Percentiles rank a stretch among this genome's conserved stretches.
Conservation (phyloP, 2,888 invertebrate species). For the Hydrotaea cyrtoneurina region DNA sequence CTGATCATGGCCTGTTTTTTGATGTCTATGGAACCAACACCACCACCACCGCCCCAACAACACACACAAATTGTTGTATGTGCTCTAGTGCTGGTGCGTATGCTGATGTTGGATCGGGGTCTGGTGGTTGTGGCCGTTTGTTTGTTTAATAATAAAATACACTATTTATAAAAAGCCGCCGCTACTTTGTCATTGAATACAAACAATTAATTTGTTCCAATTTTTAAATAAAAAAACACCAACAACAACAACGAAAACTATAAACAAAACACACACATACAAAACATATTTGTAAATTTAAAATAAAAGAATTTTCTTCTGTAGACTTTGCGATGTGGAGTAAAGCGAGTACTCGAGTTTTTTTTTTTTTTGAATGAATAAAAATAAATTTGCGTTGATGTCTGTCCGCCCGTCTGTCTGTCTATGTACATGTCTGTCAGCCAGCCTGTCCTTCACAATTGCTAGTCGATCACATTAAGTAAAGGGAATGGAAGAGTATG, state of each 20-base stretch:
- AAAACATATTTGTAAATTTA: conserved; percentile 31
- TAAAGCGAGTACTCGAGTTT: conserved; percentile 3
- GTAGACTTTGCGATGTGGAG: conserved; percentile 21
- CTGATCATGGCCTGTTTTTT: conserved; percentile 42
- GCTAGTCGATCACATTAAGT: conserved; percentile 37
- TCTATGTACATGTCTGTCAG: conserved; percentile 4
- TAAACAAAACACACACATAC: conserved; percentile 34
- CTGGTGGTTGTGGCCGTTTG: conserved; percentile 30
- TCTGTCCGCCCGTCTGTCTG: conserved; percentile 12
- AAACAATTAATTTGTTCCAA: conserved; percentile 63
- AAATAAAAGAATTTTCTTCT: conserved; percentile 44
- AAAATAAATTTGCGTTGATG: conserved; percentile 28
- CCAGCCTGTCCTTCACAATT: conserved; percentile 59
- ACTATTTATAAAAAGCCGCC: conserved; percentile 44
- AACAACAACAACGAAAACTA: conserved; percentile 17
- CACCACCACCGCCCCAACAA: conserved; percentile 11
- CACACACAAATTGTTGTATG: conserved; percentile 25
- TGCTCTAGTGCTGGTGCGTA: conserved; percentile 27
- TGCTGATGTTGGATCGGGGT: too few relatives aligned
- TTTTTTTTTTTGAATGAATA: conserved; percentile 21
- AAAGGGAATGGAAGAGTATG: conserved; percentile 29
- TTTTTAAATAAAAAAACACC: conserved; percentile 35
- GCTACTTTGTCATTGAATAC: conserved; percentile 47
- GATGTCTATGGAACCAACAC: not conserved
- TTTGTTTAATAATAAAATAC: conserved; percentile 34